Percentiles rank a stretch among this genome's conserved stretches.
Conservation (phyloP, 2,797 vertebrate species). For the Scolopax bukidnonensis region DNA sequence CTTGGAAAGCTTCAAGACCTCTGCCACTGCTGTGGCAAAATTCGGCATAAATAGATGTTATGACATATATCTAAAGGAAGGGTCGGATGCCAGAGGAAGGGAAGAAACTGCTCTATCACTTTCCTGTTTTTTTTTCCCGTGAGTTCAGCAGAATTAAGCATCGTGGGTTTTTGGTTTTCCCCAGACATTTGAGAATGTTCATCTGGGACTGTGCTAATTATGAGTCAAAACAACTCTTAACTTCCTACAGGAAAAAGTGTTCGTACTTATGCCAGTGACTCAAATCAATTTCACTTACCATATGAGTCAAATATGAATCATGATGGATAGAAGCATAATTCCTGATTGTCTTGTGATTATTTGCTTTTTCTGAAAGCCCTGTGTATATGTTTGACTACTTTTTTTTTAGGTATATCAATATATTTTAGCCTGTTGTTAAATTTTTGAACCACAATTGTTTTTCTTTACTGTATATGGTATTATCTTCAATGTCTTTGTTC, state of each 20-base stretch:
- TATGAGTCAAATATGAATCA: slow-evolving; percentile 50
- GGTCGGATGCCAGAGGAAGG: neutral
- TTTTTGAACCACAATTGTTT: neutral
- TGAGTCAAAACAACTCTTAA: neutral
- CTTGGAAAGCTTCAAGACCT: neutral
- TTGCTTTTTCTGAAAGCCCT: neutral
- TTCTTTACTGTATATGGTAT: neutral
- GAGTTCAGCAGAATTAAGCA: neutral
- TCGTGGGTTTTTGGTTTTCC: neutral
- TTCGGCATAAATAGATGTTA: neutral
- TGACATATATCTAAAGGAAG: neutral
- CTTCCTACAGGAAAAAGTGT: neutral
- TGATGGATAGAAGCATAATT: neutral
- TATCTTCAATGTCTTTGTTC: neutral
- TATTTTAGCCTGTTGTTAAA: neutral
- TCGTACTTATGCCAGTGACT: neutral
- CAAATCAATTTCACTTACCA: neutral
- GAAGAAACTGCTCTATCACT: neutral
- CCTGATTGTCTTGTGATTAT: neutral
- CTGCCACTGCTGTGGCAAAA: neutral
- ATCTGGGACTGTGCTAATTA: neutral
- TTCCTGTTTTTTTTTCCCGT: neutral
- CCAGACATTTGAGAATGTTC: neutral
- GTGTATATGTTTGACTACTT: neutral
- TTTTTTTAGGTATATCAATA: neutral